Evolutionary conservation across 1,140 invertebrate genomes (phyloP), one percentile per base, ranked within the genome.

Genomic region (Cherax destructor): DNA sequence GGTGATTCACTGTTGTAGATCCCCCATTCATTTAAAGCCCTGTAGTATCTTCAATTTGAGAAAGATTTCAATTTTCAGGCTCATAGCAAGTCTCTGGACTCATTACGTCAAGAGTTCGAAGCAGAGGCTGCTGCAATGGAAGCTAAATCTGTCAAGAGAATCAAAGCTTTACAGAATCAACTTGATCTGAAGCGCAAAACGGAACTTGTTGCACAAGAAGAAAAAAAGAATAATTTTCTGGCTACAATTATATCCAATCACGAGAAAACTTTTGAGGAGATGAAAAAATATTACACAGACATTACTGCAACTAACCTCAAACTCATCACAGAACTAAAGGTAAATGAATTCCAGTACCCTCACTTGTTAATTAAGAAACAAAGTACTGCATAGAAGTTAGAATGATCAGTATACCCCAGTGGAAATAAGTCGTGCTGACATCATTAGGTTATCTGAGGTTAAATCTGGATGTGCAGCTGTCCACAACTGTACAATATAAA

Each of bases 211-310:
- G 88, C 88, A 11, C 88, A 90, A 47, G 88, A 90, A 50, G 88
- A 90, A 52, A 90, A 90, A 77, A 90, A 90, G 81, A 90, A 90
- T 69, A 84, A 84, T 47, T 90, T 90, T 69, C 72, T 90, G 72
- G 77, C 88, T 7, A 90, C 80, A 49, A 90, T 90, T 6, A 90
- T 90, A 21, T 49, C 88, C 11, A 90, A 90, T 59, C 80, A 90
- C 50, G 88, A 90, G 47, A 90, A 90, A 30, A 90, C 88, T 10
- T 90, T 90, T 77, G 81, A 83, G 24, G 88, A 90, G 56, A 90
- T 90, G 88, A 90, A 90, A 79, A 90, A 90, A 65, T 90, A 90
- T 77, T 90, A 90, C 69, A 84, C 88, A 59, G 88, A 90, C 49
- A 90, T 90, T 21, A 90, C 88, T 7, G 88, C 88, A 52, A 90